phyloP scores from a whole-genome alignment of 2,888 invertebrate genomes.

The Hydraecia micacea region DNA sequence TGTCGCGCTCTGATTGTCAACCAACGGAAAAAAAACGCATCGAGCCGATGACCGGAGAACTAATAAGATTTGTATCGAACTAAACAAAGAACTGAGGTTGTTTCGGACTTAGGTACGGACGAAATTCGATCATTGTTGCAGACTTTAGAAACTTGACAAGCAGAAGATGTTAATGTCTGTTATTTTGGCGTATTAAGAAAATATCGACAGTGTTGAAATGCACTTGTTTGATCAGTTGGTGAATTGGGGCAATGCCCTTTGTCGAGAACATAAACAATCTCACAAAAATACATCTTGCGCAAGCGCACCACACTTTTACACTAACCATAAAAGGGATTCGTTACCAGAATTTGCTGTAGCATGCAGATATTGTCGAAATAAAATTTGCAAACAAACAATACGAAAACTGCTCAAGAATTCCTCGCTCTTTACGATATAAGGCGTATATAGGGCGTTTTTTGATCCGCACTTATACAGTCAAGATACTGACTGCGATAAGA shows the following conservation, averaged over 20 bases:
- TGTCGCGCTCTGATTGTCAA: slow-evolving; percentile 82
- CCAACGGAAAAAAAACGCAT: slow-evolving; percentile 72
- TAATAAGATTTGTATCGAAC: slow-evolving; percentile 54
- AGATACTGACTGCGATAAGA: slow-evolving; percentile 64
- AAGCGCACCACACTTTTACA: slow-evolving; percentile 19
- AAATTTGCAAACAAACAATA: slow-evolving; percentile 45
- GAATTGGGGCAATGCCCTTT: slow-evolving; percentile 36
- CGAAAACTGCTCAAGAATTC: slow-evolving; percentile 23
- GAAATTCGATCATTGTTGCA: slow-evolving; percentile 25
- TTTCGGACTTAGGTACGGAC: not conserved
- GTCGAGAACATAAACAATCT: slow-evolving; percentile 39
- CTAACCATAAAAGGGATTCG: not conserved
- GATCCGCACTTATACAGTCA: slow-evolving; percentile 56
- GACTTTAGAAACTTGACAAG: slow-evolving; percentile 10
- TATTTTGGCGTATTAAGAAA: slow-evolving; percentile 5
- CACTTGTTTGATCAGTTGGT: slow-evolving; percentile 44
- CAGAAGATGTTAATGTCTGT: not conserved
- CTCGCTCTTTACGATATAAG: slow-evolving; percentile 28
- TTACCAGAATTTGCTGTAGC: not conserved
- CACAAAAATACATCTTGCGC: slow-evolving; percentile 32
- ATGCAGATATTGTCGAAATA: slow-evolving; percentile 20
- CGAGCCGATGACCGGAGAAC: slow-evolving; percentile 73
- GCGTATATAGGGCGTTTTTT: slow-evolving; percentile 47
- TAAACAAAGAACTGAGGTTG: slow-evolving; percentile 42
- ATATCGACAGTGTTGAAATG: slow-evolving; percentile 22